Evolutionary conservation across 2,113 vertebrate species (phyloP), one percentile per base, ranked within the genome.

Genomic region (Mirza zaza): DNA sequence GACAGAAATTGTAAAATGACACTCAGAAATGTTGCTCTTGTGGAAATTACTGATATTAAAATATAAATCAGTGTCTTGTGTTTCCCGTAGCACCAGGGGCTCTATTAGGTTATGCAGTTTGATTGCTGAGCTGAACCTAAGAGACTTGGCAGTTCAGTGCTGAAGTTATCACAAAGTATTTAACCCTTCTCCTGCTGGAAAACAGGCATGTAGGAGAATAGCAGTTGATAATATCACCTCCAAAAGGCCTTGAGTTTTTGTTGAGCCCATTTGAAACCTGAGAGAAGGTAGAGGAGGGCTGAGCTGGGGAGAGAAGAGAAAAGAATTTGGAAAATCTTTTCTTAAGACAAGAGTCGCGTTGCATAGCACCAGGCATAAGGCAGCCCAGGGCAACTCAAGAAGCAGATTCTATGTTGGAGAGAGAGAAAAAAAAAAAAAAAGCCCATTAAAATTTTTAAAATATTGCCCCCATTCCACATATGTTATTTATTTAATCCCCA

Each of bases 1-100:
- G 99, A 99, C 99, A 98, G 99, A 99, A 99, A 99, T 99, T 99
- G 99, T 99, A 99, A 99, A 99, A 99, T 99, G 99, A 99, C 99
- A 99, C 99, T 99, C 98, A 98, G 99, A 99, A 99, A 99, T 98
- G 98, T 98, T 95, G 97, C 98, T 98, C 98, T 98, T 98, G 98
- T 99, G 98, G 98, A 99, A 99, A 99, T 99, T 99, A 99, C 98
- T 98, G 98, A 99, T 99, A 99, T 99, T 99, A 99, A 99, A 99
- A 99, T 99, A 99, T 99, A 99, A 99, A 99, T 99, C 99, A 99
- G 99, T 98, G 98, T 99, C 99, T 98, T 98, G 96, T 98, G 98
- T 97, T 98, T 97, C 97, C 98, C 96, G 63, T 96, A 98, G 98
- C 94, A 97, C 97, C 97, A 94, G 97, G 96, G 97, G 91, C 97